Evolutionary conservation across 1,140 invertebrate genomes (phyloP).

Genomic region (Calliphora vicina): DNA sequence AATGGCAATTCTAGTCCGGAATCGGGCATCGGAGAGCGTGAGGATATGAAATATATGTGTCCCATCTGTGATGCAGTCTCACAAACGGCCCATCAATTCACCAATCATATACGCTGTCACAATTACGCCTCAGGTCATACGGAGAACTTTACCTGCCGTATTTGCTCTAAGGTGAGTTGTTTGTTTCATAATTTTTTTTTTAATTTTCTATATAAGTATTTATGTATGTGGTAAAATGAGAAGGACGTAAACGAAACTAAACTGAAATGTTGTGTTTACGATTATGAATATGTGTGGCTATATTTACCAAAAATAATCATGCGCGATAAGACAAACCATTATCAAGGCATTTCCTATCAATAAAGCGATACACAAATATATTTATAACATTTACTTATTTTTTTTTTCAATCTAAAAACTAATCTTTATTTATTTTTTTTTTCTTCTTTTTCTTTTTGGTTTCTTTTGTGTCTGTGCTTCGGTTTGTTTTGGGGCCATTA

Average conservation of each 20-base stretch:
- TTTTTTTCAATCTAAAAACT: neutral
- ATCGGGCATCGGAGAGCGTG: conserved; percentile 51
- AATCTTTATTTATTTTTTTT: neutral
- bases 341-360: neutral
- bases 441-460: conserved; percentile 4
- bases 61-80: conserved; percentile 72
- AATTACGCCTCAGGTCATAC: conserved; percentile 66
- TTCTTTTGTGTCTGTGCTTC: neutral
- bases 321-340: neutral
- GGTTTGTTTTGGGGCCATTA: neutral
- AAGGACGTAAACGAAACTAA: too few species aligned
- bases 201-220: too few species aligned
- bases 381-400: neutral
- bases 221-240: neutral
- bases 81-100: conserved; percentile 72
- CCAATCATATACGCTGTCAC: conserved; percentile 74
- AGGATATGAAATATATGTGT: conserved; percentile 67
- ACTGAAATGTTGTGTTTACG: too few species aligned
- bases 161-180: conserved; percentile 65
- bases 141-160: conserved; percentile 66
- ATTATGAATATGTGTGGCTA: too few species aligned
- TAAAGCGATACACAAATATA: neutral
- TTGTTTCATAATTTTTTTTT: neutral
- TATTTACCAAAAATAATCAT: too few species aligned
- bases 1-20: conserved; percentile 54